Evolutionary conservation across 2,113 vertebrate genomes (phyloP), one percentile per base, ranked within the genome.

Genomic region (Lontra canadensis): DNA sequence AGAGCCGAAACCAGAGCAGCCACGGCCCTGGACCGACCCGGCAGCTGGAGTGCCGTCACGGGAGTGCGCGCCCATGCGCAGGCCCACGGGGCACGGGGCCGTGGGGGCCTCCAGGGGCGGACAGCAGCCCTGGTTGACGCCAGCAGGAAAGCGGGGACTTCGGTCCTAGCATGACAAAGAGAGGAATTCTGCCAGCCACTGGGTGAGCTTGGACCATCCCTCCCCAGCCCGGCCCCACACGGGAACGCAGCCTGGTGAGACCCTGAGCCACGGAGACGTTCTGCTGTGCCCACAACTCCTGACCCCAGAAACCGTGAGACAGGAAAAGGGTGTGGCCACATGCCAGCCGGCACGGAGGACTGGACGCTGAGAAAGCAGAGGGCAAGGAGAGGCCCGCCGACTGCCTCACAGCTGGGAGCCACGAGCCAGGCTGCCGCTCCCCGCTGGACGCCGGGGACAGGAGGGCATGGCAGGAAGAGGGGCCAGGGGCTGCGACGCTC

Each of bases 51-150:
- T 1, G 1, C 6, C 9, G 44, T 78, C 71, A 25, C 14, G 0
- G 2, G 4, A 7, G 13, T 3, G 21, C 1, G 13, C 3, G 8
- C 7, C 6, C 3, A 6, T 0, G 6, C 8, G 44, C 6, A 1
- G 20, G 69, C 1, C 1, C 17, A 0, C 1, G n/a, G 9, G 21
- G 29, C 4, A 7, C 6, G 23, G 57, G 21, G 13, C 31, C 2
- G 42, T 29, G 73, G 55, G 18, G 34, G 23, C 21, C 42, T 36
- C 79, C 15, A 20, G 73, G 39, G 21, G 9, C 1, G 7, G 36
- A 63, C 7, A 34, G 90, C 1, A 47, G 67, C 44, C 57, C 39
- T 1, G 76, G 42, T 1, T 7, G 44, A 65, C 4, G 44, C 44
- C 39, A 55, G 73, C 73, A 42, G n/a, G 63, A 65, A 49, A 7